These are phyloP conservation scores for Platyrinchus mystaceus DNA, from an alignment of 2,797 vertebrate species.

Conservation along the genomic window DNA sequence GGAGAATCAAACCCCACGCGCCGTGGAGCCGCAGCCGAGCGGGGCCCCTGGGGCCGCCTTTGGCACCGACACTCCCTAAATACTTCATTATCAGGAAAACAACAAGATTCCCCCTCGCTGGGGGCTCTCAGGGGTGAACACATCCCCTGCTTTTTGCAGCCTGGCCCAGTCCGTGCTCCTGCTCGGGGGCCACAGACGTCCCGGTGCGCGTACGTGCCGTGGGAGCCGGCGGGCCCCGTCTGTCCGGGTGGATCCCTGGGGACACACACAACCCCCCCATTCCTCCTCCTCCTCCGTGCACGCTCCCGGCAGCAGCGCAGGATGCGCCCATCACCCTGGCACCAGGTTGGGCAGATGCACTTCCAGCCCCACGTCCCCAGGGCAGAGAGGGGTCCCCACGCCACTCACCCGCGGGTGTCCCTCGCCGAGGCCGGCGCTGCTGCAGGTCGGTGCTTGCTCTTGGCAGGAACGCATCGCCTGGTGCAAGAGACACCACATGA, in stretches of 20 bases:
- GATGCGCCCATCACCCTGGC: neutral
- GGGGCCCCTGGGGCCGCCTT: rapidly evolving
- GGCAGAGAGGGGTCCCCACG: neutral
- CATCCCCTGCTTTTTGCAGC: neutral
- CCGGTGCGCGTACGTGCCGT: rapidly evolving
- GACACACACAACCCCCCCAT: rapidly evolving
- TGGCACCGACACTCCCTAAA: neutral
- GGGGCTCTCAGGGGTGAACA: neutral
- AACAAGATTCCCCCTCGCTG: rapidly evolving
- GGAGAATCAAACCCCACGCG: rapidly evolving
- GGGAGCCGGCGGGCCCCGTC: neutral
- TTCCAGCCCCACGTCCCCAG: neutral
- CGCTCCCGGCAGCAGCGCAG: neutral
- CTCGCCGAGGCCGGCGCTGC: neutral
- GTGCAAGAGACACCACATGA: neutral
- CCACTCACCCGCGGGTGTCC: slow-evolving; percentile 4
- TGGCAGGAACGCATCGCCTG: neutral
- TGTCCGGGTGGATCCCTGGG: rapidly evolving
- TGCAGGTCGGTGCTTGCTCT: neutral
- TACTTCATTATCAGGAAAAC: neutral
- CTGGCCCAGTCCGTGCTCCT: rapidly evolving
- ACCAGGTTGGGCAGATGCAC: rapidly evolving
- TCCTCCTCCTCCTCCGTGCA: neutral
- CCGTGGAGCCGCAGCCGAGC: rapidly evolving
- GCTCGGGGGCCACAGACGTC: rapidly evolving